Conservation (phyloP, 2,888 invertebrate species). For the Autographa gamma region DNA sequence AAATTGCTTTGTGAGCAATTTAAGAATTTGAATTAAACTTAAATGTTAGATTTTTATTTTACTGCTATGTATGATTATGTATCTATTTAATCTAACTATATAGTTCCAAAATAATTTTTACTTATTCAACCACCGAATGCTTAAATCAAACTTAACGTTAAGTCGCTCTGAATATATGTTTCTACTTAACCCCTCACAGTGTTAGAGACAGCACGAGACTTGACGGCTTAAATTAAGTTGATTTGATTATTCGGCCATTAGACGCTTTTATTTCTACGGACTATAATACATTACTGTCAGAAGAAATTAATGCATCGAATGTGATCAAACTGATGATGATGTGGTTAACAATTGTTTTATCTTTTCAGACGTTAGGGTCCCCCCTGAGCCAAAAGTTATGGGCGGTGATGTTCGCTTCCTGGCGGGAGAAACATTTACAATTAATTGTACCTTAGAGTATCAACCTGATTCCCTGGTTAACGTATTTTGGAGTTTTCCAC, state of each 20-base stretch:
- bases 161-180: not conserved
- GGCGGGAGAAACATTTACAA: slow-evolving; percentile 73
- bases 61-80: not conserved
- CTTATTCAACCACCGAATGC: not conserved
- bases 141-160: not conserved
- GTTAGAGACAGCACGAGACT: not conserved
- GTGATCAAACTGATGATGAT: not conserved
- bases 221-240: not conserved
- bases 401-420: slow-evolving; percentile 63
- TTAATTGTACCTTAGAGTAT: slow-evolving; percentile 76
- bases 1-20: not conserved
- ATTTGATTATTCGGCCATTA: not conserved
- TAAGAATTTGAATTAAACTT: not conserved
- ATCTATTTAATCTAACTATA: not conserved
- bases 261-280: not conserved
- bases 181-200: not conserved
- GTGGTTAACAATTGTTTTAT: not conserved
- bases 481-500: slow-evolving; percentile 71
- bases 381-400: slow-evolving; percentile 66
- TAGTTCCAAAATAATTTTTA: slow-evolving; percentile 1
- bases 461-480: slow-evolving; percentile 64
- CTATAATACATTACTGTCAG: not conserved
- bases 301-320: not conserved
- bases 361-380: slow-evolving; percentile 60
- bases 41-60: not conserved